Conservation (phyloP, 2,113 vertebrate genomes). For the Peromyscus maniculatus region DNA sequence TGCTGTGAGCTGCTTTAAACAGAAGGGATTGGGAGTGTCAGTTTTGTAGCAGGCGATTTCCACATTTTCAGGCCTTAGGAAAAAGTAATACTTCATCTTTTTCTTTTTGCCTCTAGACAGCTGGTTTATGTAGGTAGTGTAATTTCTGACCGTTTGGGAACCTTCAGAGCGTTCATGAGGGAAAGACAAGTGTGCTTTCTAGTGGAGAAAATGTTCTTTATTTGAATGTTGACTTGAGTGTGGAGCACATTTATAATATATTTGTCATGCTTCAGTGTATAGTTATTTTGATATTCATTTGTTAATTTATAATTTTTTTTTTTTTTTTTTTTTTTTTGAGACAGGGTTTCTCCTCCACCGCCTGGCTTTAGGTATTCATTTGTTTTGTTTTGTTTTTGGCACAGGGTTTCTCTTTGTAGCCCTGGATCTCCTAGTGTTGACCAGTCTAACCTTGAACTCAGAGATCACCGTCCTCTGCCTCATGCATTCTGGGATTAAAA, state of each 20-base stretch:
- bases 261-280: background rate
- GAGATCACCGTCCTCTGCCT: background rate
- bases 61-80: background rate
- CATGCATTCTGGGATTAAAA: background rate
- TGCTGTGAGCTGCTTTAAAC: background rate
- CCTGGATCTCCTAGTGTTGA: background rate
- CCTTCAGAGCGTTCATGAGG: background rate
- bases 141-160: background rate
- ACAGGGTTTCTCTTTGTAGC: background rate
- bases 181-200: background rate
- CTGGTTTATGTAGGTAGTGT: background rate
- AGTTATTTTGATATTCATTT: background rate
- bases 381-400: background rate
- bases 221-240: background rate
- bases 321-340: background rate
- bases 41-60: background rate
- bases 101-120: background rate
- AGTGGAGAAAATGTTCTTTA: background rate
- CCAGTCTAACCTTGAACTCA: background rate
- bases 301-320: background rate
- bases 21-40: background rate
- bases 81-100: background rate
- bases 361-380: background rate
- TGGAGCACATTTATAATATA: background rate
- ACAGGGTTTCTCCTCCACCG: background rate